A percentile compares a stretch with the other conserved stretches of the same genome.
Evolutionary conservation across 2,888 invertebrate species (phyloP).

Genomic region (Mesorhabditis sp.): DNA sequence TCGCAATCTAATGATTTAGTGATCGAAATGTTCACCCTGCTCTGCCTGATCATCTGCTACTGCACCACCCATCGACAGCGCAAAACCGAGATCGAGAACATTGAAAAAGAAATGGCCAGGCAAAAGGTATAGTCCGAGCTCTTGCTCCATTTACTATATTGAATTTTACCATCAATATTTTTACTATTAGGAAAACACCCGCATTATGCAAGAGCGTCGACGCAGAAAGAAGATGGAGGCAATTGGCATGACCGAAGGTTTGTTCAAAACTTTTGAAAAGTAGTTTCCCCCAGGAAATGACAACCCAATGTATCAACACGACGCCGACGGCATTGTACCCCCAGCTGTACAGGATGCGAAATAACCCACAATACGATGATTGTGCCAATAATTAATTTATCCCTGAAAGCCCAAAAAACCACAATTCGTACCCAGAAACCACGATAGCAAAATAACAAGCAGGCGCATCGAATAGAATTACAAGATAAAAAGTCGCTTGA

Average conservation of each 20-base stretch:
- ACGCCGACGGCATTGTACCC: not conserved
- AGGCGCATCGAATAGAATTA: too few species aligned
- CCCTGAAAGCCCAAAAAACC: too few species aligned
- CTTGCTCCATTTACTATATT: not conserved
- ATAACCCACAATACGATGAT: not conserved
- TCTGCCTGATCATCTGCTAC: constrained; percentile 30
- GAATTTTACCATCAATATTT: not conserved
- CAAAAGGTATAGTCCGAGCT: constrained; percentile 16
- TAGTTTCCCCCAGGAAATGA: not conserved
- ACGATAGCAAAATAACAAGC: too few species aligned
- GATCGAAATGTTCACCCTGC: constrained; percentile 28
- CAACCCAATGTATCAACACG: not conserved
- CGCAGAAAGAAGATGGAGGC: not conserved
- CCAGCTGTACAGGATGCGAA: constrained; percentile 1
- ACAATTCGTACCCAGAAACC: too few species aligned
- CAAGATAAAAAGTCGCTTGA: too few species aligned
- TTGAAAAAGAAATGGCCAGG: constrained; percentile 26
- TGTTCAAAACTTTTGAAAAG: not conserved
- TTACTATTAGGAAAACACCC: constrained; percentile 1
- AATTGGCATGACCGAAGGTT: not conserved
- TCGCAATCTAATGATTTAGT: constrained; percentile 5
- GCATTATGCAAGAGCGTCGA: not conserved
- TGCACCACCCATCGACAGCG: constrained; percentile 32
- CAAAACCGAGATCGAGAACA: constrained; percentile 23
- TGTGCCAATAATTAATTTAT: too few species aligned